Percentiles rank a stretch among this genome's conserved stretches.
These are phyloP conservation scores for Rhaphigaster nebulosa DNA, from an alignment of 2,888 invertebrate species.

Conservation along the genomic window DNA sequence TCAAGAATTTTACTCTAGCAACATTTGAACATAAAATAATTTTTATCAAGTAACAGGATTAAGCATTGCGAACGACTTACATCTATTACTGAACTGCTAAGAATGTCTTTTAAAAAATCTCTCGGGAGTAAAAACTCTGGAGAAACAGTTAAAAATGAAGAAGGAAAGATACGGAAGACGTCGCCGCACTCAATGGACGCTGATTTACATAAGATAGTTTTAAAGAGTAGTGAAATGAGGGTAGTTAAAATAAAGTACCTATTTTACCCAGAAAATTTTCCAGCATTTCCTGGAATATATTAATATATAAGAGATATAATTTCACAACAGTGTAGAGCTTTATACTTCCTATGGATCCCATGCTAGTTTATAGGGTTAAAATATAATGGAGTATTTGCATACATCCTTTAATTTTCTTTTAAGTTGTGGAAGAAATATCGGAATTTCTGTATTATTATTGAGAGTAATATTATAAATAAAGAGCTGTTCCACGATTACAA, in stretches of 20 bases:
- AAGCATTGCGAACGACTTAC: background rate
- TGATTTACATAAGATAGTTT: conserved; percentile 57
- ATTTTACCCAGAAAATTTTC: conserved; percentile 56
- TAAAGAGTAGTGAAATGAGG: conserved; percentile 56
- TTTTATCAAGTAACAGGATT: conserved; percentile 30
- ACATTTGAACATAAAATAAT: background rate
- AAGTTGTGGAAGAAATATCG: background rate
- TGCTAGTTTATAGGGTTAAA: conserved; percentile 18
- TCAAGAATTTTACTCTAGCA: background rate
- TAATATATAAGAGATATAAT: conserved; percentile 57
- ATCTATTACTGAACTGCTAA: background rate
- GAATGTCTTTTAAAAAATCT: background rate
- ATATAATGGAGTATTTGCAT: background rate
- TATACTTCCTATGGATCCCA: conserved; percentile 17
- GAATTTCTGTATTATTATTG: background rate
- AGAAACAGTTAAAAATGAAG: conserved; percentile 41
- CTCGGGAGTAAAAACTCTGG: background rate
- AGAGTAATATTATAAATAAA: background rate
- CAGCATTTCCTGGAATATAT: conserved; percentile 55
- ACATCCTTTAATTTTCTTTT: background rate
- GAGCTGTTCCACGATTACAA: background rate
- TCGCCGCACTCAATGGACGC: conserved; percentile 41
- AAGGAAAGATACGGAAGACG: conserved; percentile 32
- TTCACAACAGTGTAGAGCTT: conserved; percentile 40
- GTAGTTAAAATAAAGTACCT: conserved; percentile 56